These are phyloP conservation scores for Tauraco erythrolophus DNA, from an alignment of 2,113 vertebrate genomes.

Conservation along the genomic window DNA sequence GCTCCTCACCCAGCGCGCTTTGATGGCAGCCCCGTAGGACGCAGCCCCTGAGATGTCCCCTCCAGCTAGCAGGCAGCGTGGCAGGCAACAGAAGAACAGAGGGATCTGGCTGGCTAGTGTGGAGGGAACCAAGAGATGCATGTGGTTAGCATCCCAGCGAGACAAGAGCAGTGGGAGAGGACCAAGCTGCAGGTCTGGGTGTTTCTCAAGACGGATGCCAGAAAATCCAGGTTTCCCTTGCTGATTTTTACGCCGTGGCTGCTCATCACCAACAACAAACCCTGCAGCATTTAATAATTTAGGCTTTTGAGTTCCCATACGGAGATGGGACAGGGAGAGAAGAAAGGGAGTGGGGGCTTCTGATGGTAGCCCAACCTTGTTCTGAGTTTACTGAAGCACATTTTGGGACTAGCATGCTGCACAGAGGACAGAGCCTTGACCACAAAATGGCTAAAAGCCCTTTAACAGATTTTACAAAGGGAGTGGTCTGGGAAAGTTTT, in stretches of 20 bases:
- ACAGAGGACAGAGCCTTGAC: background rate
- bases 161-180: background rate
- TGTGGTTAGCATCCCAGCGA: accelerated
- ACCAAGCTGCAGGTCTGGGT: background rate
- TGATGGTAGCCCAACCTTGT: background rate
- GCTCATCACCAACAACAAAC: background rate
- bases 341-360: background rate
- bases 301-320: background rate
- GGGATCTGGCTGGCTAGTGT: background rate
- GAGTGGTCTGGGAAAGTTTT: constrained; percentile 41
- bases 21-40: accelerated
- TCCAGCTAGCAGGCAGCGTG: background rate
- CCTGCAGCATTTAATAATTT: background rate
- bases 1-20: background rate
- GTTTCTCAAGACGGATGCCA: background rate
- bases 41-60: background rate
- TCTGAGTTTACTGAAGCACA: background rate
- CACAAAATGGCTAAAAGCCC: constrained; percentile 32
- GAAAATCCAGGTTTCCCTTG: background rate
- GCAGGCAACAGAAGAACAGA: background rate
- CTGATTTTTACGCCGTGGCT: background rate
- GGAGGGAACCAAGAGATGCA: background rate
- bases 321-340: background rate
- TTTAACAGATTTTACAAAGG: constrained; percentile 8
- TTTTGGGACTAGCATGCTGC: background rate